A percentile compares a stretch with the other conserved stretches of the same genome.
Evolutionary conservation across 2,888 invertebrate species (phyloP).

Genomic region (Volucella zonaria): DNA sequence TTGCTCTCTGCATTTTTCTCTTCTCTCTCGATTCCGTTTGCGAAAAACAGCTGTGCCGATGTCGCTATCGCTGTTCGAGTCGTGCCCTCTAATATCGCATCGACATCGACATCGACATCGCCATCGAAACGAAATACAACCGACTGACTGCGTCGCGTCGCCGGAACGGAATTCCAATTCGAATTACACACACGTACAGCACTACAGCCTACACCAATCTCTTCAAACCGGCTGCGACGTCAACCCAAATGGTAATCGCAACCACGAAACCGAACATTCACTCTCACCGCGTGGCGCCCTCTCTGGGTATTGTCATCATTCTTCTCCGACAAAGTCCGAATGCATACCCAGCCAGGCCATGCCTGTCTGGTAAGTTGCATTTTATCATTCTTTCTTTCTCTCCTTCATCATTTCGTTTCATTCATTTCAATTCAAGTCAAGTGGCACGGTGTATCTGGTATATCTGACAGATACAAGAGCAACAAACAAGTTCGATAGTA

Average conservation of each 20-base stretch:
- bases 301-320: not conserved
- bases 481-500: conserved; percentile 72
- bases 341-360: not conserved
- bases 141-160: conserved; percentile 8
- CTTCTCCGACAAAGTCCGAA: not conserved
- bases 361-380: not conserved
- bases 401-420: conserved; percentile 38
- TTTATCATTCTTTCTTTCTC: conserved; percentile 42
- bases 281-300: conserved; percentile 9
- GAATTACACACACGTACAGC: conserved; percentile 47
- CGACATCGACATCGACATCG: not conserved
- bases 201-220: conserved; percentile 20
- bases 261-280: too few species aligned
- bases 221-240: conserved; percentile 44
- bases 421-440: conserved; percentile 59
- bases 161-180: conserved; percentile 62
- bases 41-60: conserved; percentile 71
- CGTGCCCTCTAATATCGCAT: conserved; percentile 70
- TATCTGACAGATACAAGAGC: conserved; percentile 71
- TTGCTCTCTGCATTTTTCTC: conserved; percentile 5
- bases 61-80: conserved; percentile 20
- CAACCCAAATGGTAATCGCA: not conserved
- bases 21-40: conserved; percentile 35
- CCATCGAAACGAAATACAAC: too few species aligned
- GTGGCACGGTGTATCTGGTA: conserved; percentile 41